phyloP scores from a whole-genome alignment of 2,888 invertebrate species.

The Ypsolopha sequella region DNA sequence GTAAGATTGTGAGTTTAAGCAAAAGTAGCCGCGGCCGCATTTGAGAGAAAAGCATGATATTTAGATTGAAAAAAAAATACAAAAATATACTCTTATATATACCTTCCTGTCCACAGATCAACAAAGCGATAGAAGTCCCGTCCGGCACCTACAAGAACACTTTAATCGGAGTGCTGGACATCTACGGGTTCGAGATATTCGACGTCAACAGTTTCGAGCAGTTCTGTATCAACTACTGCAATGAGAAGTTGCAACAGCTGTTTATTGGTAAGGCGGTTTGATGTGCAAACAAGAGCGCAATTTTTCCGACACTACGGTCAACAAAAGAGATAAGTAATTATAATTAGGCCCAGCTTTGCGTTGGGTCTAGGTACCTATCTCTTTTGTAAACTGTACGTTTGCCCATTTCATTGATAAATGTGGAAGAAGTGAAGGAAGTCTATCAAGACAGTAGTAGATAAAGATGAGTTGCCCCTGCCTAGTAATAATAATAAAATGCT shows the following conservation, averaged over 20 bases:
- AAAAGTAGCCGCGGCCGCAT: too few relatives aligned
- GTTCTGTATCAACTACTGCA: constrained; percentile 99
- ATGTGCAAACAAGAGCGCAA: not conserved
- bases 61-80: not conserved
- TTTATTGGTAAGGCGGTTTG: constrained; percentile 81
- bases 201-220: constrained; percentile 98
- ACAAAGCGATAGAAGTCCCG: constrained; percentile 89
- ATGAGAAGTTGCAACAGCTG: constrained; percentile 97
- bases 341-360: not conserved
- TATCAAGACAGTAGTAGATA: too few relatives aligned
- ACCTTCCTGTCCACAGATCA: constrained; percentile 73
- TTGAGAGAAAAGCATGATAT: too few relatives aligned
- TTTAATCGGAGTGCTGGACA: constrained; percentile 95
- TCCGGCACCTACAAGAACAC: constrained; percentile 76
- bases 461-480: too few relatives aligned
- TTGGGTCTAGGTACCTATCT: not conserved
- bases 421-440: not conserved
- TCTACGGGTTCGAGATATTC: constrained; percentile 99
- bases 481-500: too few relatives aligned
- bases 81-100: not conserved
- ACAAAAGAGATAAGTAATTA: not conserved
- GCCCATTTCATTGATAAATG: too few relatives aligned
- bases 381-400: too few relatives aligned
- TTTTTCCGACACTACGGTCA: not conserved
- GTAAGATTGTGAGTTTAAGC: too few relatives aligned